These are phyloP conservation scores for Stenoptilia bipunctidactyla DNA, from an alignment of 2,888 invertebrate genomes.

Conservation along the genomic window DNA sequence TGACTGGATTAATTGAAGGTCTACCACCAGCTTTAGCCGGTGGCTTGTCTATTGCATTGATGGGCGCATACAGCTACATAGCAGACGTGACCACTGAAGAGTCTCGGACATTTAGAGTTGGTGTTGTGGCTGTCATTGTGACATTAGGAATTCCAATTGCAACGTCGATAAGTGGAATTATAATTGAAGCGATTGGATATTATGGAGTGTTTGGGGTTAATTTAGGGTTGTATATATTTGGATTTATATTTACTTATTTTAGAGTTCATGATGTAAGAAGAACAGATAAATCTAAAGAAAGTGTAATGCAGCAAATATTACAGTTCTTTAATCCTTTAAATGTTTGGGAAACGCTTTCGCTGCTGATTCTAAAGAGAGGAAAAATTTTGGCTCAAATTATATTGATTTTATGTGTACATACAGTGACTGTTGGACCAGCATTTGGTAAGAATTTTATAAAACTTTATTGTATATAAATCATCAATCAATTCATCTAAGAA, in stretches of 20 bases:
- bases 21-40: constrained; percentile 71
- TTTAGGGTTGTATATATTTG: constrained; percentile 35
- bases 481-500: constrained; percentile 3
- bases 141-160: constrained; percentile 63
- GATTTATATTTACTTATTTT: constrained; percentile 40
- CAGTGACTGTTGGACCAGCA: constrained; percentile 53
- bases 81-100: constrained; percentile 71
- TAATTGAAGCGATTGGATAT: constrained; percentile 53
- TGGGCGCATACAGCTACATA: constrained; percentile 73
- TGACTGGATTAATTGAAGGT: constrained; percentile 64
- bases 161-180: constrained; percentile 59
- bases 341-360: constrained; percentile 47
- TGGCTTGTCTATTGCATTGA: constrained; percentile 65
- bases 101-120: constrained; percentile 73
- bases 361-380: constrained; percentile 35
- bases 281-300: constrained; percentile 27
- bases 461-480: background rate
- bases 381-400: constrained; percentile 34
- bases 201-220: constrained; percentile 52
- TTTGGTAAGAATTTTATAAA: constrained; percentile 34
- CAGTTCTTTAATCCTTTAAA: constrained; percentile 47
- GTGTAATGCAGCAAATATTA: constrained; percentile 22
- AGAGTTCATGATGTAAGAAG: constrained; percentile 44
- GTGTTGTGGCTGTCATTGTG: constrained; percentile 67
- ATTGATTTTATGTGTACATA: constrained; percentile 46